Percentiles rank a stretch among this genome's conserved stretches.
phyloP scores from a whole-genome alignment of 2,888 invertebrate genomes.

The Holacanthella duospinosa region DNA sequence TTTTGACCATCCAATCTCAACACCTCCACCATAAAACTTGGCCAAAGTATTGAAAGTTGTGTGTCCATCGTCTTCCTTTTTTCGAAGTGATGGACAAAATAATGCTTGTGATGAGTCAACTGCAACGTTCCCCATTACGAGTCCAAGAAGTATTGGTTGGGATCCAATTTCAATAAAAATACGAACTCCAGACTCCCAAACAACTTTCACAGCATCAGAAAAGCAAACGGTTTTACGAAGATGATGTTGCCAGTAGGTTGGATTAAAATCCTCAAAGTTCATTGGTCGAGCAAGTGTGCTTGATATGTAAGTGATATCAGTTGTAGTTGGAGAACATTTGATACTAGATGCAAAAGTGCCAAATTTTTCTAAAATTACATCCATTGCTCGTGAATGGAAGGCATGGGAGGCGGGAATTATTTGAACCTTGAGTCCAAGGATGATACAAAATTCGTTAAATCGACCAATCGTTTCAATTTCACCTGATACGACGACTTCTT shows the following conservation, averaged over 20 bases:
- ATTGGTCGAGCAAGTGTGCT: conserved; percentile 14
- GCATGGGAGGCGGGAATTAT: no score
- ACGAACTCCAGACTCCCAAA: conserved; percentile 5
- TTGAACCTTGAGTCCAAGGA: no score
- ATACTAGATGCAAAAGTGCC: no score
- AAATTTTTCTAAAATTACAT: no score
- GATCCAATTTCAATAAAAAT: conserved; percentile 28
- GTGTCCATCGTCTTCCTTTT: conserved; percentile 17
- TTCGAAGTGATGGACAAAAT: conserved; percentile 20
- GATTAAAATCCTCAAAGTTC: conserved; percentile 13
- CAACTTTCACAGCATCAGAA: conserved; percentile 15
- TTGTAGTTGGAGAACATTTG: no score
- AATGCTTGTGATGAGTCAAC: conserved; percentile 6
- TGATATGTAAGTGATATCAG: conserved; percentile 17
- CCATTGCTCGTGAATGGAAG: no score
- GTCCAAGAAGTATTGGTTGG: conserved; percentile 22
- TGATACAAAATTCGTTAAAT: no score
- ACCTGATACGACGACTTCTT: no score
- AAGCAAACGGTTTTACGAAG: conserved; percentile 23
- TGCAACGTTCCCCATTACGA: conserved; percentile 19
- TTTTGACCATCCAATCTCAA: conserved; percentile 17
- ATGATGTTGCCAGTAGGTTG: conserved; percentile 24
- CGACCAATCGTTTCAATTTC: no score
- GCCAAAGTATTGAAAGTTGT: conserved; percentile 15
- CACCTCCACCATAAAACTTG: conserved; percentile 18